Evolutionary conservation across 2,113 vertebrate species (phyloP).

Genomic region (Sander vitreus): DNA sequence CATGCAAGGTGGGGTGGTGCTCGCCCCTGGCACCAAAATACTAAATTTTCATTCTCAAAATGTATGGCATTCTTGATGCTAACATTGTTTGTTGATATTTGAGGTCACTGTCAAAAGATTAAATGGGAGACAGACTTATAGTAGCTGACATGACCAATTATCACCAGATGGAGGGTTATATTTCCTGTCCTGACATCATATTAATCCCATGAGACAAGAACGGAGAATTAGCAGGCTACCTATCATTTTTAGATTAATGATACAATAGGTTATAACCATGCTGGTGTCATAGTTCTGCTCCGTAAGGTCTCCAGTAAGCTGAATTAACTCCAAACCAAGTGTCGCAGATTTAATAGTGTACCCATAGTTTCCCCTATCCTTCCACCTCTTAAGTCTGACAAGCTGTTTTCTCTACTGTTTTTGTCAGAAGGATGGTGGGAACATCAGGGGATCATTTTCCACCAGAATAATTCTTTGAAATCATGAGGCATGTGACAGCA

Average conservation of each 20-base stretch:
- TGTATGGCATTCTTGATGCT: neutral
- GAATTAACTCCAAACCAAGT: slow-evolving; percentile 4
- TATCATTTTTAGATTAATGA: slow-evolving; percentile 69
- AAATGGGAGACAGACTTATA: slow-evolving; percentile 21
- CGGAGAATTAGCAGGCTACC: slow-evolving; percentile 37
- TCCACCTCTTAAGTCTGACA: slow-evolving; percentile 21
- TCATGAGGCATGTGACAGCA: slow-evolving; percentile 24
- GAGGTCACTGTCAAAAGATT: slow-evolving; percentile 1
- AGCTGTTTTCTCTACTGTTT: slow-evolving; percentile 10
- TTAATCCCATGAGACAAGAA: slow-evolving; percentile 62
- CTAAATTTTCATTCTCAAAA: neutral
- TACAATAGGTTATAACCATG: slow-evolving; percentile 52
- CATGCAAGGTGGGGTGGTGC: no score
- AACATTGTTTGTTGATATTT: neutral
- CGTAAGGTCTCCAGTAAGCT: neutral
- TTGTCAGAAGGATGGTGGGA: neutral
- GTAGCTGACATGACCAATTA: slow-evolving; percentile 58
- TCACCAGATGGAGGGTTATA: slow-evolving; percentile 52
- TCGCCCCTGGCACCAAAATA: neutral
- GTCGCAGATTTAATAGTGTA: slow-evolving; percentile 6
- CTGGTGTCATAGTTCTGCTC: slow-evolving; percentile 35
- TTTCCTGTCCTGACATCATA: slow-evolving; percentile 60
- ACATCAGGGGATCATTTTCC: slow-evolving; percentile 28
- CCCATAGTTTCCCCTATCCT: neutral
- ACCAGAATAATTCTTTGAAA: slow-evolving; percentile 33